Evolutionary conservation across 1,140 invertebrate species (phyloP).

Genomic region (Zelostemma sp.): DNA sequence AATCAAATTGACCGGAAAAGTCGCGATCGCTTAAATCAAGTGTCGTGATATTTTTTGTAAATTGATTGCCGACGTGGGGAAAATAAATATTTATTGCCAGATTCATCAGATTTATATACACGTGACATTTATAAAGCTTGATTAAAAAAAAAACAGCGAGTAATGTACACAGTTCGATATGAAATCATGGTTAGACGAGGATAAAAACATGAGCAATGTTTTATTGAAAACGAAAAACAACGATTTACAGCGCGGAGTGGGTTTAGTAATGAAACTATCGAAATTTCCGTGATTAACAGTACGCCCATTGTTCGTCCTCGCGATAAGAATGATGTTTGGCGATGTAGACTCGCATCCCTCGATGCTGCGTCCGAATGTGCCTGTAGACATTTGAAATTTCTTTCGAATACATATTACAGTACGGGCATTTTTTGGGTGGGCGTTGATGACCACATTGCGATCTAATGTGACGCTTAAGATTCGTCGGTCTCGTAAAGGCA

Average conservation of each 20-base stretch:
- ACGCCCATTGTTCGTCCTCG: too few species aligned
- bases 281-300: constrained; percentile 20
- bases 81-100: background rate
- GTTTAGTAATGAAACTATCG: too few species aligned
- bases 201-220: too few species aligned
- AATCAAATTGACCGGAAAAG: constrained; percentile 21
- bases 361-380: constrained; percentile 53
- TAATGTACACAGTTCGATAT: background rate
- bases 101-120: background rate
- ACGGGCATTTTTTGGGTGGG: constrained; percentile 75
- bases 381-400: constrained; percentile 56
- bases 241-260: too few species aligned
- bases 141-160: constrained; percentile 15
- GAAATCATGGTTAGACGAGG: background rate
- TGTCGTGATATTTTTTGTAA: background rate
- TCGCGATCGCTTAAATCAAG: background rate
- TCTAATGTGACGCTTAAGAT: background rate
- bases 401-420: constrained; percentile 61
- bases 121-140: background rate
- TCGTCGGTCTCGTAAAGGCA: background rate
- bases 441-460: constrained; percentile 58
- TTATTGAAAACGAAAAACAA: too few species aligned
- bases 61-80: background rate
- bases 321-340: background rate
- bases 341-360: constrained; percentile 35